Base-by-base conservation (phyloP, 1,140 invertebrate genomes). In the Drosophila tani region DNA sequence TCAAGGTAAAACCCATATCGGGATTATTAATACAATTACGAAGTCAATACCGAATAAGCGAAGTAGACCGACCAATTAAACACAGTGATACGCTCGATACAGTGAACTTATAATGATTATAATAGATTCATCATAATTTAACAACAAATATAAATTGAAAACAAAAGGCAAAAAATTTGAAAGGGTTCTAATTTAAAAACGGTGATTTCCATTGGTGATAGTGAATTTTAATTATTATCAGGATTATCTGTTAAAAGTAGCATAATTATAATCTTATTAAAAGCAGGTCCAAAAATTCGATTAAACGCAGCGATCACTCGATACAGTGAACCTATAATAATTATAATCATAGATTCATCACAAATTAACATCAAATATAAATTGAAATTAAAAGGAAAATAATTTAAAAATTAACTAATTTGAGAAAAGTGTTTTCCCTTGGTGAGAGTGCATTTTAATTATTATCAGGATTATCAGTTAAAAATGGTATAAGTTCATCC, bases 1-100 rank as follows among this genome's bases (percentile, higher is more conserved):
- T 38, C 32, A 55, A 55, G 51, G 32, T 21, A 38, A 55, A 9
- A 14, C 15, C 51, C 4, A 38, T 55, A 55, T 55, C 0, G 32
- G 51, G 51, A 55, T 40, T 55, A 55, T 55, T 55, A 55, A 40
- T 55, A 21, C 12, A 8, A 55, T 55, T 55, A 11, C 32, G 9
- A 38, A 21, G 32, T 15, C 51, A 5, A 15, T 21, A 15, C 14
- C 6, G n/a, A 53, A 32, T 32, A 19, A 51, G 17, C 2, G 7
- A 55, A 21, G 14, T 21, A 15, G 8, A 5, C 14, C 8, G 4
- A 21, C 2, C 32, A 55, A 15, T 55, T 55, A 40, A 55, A 5
- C 19, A 15, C 17, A 21, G 32, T 7, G 12, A n/a, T 21, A 3
- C 12, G 8, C 17, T 15, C 51, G 7, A 21, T 21, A 38, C 32